phyloP scores from a whole-genome alignment of 2,113 vertebrate species.

The Sceloporus undulatus region DNA sequence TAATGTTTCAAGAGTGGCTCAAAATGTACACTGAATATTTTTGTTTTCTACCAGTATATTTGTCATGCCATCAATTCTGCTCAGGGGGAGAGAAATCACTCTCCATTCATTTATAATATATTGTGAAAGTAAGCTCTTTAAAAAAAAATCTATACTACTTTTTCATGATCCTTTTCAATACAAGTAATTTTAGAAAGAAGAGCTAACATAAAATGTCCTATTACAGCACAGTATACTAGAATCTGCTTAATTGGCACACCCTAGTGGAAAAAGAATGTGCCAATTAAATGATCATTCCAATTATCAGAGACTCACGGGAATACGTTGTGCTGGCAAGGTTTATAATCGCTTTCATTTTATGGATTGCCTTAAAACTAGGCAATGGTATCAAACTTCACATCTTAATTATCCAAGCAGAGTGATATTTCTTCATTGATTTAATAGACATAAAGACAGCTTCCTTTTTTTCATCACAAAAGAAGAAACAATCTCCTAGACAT shows the following conservation, averaged over 20 bases:
- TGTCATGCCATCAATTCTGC: slow-evolving; percentile 5
- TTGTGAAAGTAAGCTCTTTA: slow-evolving; percentile 52
- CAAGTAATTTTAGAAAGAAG: slow-evolving; percentile 28
- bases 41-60: slow-evolving; percentile 40
- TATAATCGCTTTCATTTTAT: slow-evolving; percentile 68
- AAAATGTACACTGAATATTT: slow-evolving; percentile 34
- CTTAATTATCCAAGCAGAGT: slow-evolving; percentile 62
- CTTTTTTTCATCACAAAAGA: slow-evolving; percentile 45
- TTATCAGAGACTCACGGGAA: slow-evolving; percentile 66
- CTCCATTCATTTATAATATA: slow-evolving; percentile 17
- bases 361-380: slow-evolving; percentile 66
- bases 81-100: slow-evolving; percentile 41
- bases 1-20: slow-evolving; percentile 44
- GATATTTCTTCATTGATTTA: slow-evolving; percentile 53
- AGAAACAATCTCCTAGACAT: slow-evolving; percentile 1
- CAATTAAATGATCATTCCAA: slow-evolving; percentile 75
- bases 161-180: slow-evolving; percentile 55
- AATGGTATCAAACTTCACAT: slow-evolving; percentile 52
- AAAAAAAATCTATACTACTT: slow-evolving; percentile 44
- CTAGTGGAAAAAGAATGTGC: slow-evolving; percentile 62
- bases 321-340: slow-evolving; percentile 61
- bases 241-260: slow-evolving; percentile 54
- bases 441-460: slow-evolving; percentile 37
- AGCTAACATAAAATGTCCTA: slow-evolving; percentile 48
- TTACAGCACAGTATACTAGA: slow-evolving; percentile 53